A percentile compares a stretch with the other conserved stretches of the same genome.
phyloP scores from a whole-genome alignment of 2,113 vertebrate genomes.

The Poecile atricapillus region DNA sequence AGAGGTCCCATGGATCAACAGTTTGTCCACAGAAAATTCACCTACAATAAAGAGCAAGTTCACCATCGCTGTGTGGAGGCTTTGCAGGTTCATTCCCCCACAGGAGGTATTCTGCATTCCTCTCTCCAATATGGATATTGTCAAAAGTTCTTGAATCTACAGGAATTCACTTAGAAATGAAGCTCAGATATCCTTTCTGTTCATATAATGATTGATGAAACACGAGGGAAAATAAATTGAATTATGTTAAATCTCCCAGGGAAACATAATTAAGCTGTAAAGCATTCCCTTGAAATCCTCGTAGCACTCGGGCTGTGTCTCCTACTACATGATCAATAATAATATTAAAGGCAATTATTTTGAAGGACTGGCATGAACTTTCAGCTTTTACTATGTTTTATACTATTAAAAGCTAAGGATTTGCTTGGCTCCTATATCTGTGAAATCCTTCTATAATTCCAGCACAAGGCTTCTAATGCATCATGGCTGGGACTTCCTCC shows the following conservation, averaged over 20 bases:
- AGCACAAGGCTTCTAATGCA: background rate
- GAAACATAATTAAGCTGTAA: constrained; percentile 79
- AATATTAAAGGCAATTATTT: constrained; percentile 78
- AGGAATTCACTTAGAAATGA: constrained; percentile 61
- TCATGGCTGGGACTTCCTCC: background rate
- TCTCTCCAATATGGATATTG: background rate
- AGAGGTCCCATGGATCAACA: background rate
- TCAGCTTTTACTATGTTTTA: constrained; percentile 43
- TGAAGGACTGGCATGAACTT: constrained; percentile 62
- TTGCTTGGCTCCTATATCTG: background rate
- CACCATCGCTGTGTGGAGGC: rapidly evolving
- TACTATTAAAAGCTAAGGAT: constrained; percentile 31
- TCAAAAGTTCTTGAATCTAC: constrained; percentile 43
- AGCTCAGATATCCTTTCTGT: constrained; percentile 55
- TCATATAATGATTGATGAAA: constrained; percentile 72
- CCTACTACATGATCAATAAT: constrained; percentile 75
- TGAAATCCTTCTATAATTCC: background rate
- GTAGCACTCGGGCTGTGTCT: constrained; percentile 67
- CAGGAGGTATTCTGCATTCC: background rate
- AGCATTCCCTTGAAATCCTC: constrained; percentile 71
- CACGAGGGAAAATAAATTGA: constrained; percentile 76
- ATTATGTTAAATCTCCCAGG: constrained; percentile 75
- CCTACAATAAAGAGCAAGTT: background rate
- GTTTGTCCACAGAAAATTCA: background rate
- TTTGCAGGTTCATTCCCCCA: background rate